Base-by-base conservation (phyloP, 2,797 vertebrate genomes). In the Anguilla pacifica region DNA sequence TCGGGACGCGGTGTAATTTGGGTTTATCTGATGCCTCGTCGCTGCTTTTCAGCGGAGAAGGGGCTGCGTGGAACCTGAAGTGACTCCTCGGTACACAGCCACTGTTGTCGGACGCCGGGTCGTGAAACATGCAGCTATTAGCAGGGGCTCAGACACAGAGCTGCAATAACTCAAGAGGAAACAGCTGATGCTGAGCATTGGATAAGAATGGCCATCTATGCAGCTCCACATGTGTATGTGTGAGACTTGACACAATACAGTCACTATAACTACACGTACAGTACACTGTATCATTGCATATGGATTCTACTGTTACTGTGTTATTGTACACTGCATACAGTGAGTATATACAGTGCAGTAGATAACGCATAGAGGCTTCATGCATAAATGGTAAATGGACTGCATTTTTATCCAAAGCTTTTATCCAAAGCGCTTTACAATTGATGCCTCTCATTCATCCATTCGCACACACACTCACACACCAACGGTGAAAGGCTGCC, bases 1-100 rank as follows among this genome's bases (percentile, higher is more conserved):
- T 89, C 83, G 84, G 64, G 85, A 84, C 49, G 77, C 53, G 15
- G 85, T n/a, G 86, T 83, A 84, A 79, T 35, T 84, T 81, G 86
- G 86, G 83, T 86, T 89, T 89, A 89, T 89, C 88, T 86, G 85
- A 83, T 59, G 88, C 61, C 77, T 83, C 28, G 51, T 86, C 25
- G 67, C 49, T 13, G 13, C 86, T 72, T 67, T 4, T 81, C 57
- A 82, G 79, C 4, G 2, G 39, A 72, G 11, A 15, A 43, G 64
- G 43, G 59, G 67, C 64, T 1, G 74, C 19, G n/a, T 15, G 31
- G 53, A 74, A 85, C 72, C 84, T 61, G 55, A 77, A 77, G 28
- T 53, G 39, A 77, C 64, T 86, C 25, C 49, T 46, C 53, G 46
- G 64, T 46, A 46, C 61, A 35, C 35, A 46, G 25, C 57, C 15